Conservation (phyloP, 2,888 invertebrate genomes). For the Hypomecis punctinalis region DNA sequence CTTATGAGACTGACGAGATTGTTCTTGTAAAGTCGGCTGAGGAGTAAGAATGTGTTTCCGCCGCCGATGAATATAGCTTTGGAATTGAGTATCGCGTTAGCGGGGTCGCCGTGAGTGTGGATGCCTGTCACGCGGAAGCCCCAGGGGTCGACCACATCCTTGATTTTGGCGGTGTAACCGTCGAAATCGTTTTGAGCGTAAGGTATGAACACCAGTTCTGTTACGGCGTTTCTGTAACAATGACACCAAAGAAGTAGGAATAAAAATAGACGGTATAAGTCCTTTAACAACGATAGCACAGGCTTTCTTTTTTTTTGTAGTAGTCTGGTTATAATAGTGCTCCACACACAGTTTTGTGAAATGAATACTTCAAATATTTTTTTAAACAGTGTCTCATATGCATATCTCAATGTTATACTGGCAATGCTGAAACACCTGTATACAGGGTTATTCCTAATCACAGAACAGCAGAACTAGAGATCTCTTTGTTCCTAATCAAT, state of each 20-base stretch:
- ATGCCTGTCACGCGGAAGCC: constrained; percentile 88
- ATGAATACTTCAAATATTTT: too few relatives aligned
- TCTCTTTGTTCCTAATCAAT: too few relatives aligned
- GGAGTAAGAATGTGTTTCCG: constrained; percentile 91
- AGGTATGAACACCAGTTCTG: constrained; percentile 89
- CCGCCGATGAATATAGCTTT: constrained; percentile 92
- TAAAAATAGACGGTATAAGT: too few relatives aligned
- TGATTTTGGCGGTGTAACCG: constrained; percentile 86
- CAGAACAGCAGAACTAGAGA: too few relatives aligned
- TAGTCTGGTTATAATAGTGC: too few relatives aligned
- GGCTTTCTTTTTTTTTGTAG: too few relatives aligned
- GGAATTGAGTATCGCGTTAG: constrained; percentile 84
- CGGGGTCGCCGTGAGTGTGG: constrained; percentile 85
- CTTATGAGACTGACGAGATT: constrained; percentile 87
- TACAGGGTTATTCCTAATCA: too few relatives aligned
- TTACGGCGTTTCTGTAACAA: constrained; percentile 86
- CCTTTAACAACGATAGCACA: too few relatives aligned
- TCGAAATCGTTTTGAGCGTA: constrained; percentile 89
- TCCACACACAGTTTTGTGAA: too few relatives aligned
- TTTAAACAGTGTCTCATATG: too few relatives aligned
- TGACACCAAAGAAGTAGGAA: not conserved
- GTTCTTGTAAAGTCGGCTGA: constrained; percentile 89
- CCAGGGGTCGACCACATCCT: constrained; percentile 86
- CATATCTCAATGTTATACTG: too few relatives aligned
- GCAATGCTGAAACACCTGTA: too few relatives aligned